Evolutionary conservation across 2,797 vertebrate species (phyloP), one percentile per base, ranked within the genome.

Genomic region (Cyclura pinguis): DNA sequence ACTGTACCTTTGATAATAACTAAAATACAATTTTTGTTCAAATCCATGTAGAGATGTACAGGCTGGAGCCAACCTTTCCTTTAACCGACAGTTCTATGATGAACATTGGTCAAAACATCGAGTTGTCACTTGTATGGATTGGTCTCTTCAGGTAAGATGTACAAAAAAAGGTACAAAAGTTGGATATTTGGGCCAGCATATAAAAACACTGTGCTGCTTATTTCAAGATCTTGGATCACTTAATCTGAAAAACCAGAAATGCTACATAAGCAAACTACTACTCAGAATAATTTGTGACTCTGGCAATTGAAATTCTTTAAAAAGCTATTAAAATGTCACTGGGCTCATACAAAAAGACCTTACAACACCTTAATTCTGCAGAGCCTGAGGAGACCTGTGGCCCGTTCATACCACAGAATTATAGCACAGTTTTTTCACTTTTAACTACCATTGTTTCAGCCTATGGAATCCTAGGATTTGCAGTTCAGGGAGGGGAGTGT

Each of bases 91-190:
- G 6, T 99, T 99, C 96, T 99, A 99, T 42, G 98, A 99, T 92
- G 99, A 99, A 85, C 99, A 98, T 96, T 99, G 99, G 99, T 99
- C 98, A 10, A 99, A 99, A 95, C 99, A 99, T 94, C 98, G 99
- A 8, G 99, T 99, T 0, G 98, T 99, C 96, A 99, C 99, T 92
- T 99, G 98, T 93, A 98, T 99, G 89, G 99, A 99, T 95, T 99
- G 99, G 99, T 99, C 98, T 92, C 98, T 98, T 94, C 99, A 99
- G 98, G 99, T 99, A 97, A 97, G 96, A 90, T 86, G 9, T 84
- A 0, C 8, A 35, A 92, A 14, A 47, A 14, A 55, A 0, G 0
- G 1, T 64, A 90, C 80, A 76, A 6, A 10, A 72, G 22, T 72
- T 35, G 35, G 42, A 52, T 32, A 64, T 27, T 88, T 88, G 69